phyloP scores from a whole-genome alignment of 2,797 vertebrate species.

The Brachyrhaphis roseni region DNA sequence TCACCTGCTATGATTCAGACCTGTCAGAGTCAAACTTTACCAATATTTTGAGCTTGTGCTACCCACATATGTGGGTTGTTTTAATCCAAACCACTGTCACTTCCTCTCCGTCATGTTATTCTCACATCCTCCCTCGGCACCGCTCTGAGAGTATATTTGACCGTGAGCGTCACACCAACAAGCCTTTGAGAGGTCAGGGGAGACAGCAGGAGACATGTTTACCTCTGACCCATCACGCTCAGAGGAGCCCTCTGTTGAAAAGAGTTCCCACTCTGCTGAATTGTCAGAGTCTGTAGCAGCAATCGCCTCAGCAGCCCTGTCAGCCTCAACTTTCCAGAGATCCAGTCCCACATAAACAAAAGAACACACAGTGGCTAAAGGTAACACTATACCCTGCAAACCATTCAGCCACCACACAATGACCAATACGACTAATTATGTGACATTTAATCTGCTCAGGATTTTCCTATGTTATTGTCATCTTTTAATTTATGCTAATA shows the following conservation, averaged over 20 bases:
- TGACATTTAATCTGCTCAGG: constrained; percentile 24
- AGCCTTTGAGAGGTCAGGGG: constrained; percentile 10
- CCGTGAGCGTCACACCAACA: background rate
- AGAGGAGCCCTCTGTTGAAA: constrained; percentile 37
- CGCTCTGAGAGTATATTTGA: constrained; percentile 12
- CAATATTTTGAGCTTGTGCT: background rate
- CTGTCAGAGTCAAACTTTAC: background rate
- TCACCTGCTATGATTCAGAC: background rate
- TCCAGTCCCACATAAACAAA: constrained; percentile 20
- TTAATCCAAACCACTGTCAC: constrained; percentile 17
- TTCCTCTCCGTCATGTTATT: constrained; percentile 3
- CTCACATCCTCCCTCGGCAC: background rate
- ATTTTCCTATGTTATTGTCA: background rate
- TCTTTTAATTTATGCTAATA: background rate
- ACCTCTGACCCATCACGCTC: constrained; percentile 35
- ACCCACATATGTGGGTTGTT: background rate
- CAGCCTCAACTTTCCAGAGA: constrained; percentile 29
- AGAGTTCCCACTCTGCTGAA: constrained; percentile 30
- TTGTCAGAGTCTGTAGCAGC: constrained; percentile 40
- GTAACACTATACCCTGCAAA: constrained; percentile 16
- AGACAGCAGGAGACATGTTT: constrained; percentile 30
- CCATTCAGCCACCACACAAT: background rate
- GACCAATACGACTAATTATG: constrained; percentile 4
- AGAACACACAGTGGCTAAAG: background rate
- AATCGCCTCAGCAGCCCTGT: constrained; percentile 36